Base-by-base conservation (phyloP, 2,797 vertebrate genomes). In the Cyprinodon diabolis region DNA sequence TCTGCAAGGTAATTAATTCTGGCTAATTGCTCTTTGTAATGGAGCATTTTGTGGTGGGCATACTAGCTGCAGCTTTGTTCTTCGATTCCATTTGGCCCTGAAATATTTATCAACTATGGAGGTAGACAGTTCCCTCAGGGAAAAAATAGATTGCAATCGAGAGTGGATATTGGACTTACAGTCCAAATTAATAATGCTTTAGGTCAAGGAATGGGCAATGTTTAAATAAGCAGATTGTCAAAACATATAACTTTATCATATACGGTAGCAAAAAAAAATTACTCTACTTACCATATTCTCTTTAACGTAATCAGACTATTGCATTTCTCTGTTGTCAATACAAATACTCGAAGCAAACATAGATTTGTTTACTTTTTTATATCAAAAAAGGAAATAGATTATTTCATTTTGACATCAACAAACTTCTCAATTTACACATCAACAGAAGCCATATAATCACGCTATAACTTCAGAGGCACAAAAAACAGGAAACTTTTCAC, bases 331-430 rank as follows among this genome's bases (percentile, higher is more conserved):
- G 6, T 57, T 43, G 47, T 58, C 23, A n/a, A 52, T 54, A 88
- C 40, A 91, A 80, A 88, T 15, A 85, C 78, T 75, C 78, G 1
- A 43, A 77, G 86, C 76, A 86, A 87, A 78, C 48, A 73, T n/a
- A 67, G 37, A 76, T 85, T 86, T 78, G 80, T 82, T 87, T 82
- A 23, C 74, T 86, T 68, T 80, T 75, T 86, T 96, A 95, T 96
- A 93, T 96, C 93, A 90, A 96, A 91, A 97, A 96, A 96, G 91
- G 87, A 90, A 97, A 96, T 96, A 96, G 95, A 96, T 92, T 95
- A 95, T 97, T 98, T 96, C 93, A 96, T 96, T 96, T 96, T 92
- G 94, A 95, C 95, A 96, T 95, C 95, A 96, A 97, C 96, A 95
- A 94, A 96, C 94, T 94, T 96, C 92, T 96, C 96, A 93, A 96